A percentile compares a stretch with the other conserved stretches of the same genome.
These are phyloP conservation scores for Aphaenogaster ashmeadi DNA, from an alignment of 1,140 invertebrate genomes.

Conservation along the genomic window DNA sequence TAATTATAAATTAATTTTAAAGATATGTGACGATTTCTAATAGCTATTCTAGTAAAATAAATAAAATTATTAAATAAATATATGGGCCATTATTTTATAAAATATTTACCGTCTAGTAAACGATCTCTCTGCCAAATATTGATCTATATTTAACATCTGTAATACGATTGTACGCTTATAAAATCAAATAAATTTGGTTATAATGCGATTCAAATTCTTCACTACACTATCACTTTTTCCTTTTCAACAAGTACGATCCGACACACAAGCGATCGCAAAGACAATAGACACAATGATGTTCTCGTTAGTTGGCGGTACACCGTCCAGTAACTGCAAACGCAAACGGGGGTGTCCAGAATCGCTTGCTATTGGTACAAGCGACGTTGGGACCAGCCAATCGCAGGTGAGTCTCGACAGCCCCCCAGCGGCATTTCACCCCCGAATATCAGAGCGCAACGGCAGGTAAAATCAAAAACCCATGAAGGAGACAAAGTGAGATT, in stretches of 20 bases:
- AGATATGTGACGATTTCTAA: background rate
- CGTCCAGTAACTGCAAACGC: constrained; percentile 76
- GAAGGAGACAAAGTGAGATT: constrained; percentile 53
- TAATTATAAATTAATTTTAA: constrained; percentile 34
- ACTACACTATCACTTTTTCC: constrained; percentile 30
- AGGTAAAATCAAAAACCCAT: constrained; percentile 83
- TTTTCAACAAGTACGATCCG: constrained; percentile 73
- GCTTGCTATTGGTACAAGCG: constrained; percentile 83
- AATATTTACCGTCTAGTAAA: constrained; percentile 49
- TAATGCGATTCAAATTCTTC: background rate
- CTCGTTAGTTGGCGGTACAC: constrained; percentile 74
- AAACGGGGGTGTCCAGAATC: constrained; percentile 78
- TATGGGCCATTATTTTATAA: background rate
- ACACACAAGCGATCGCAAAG: constrained; percentile 78
- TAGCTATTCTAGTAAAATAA: background rate
- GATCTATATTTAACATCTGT: background rate
- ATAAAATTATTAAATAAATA: constrained; percentile 26
- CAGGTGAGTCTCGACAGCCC: constrained; percentile 70
- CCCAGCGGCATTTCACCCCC: constrained; percentile 78
- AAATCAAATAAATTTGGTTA: background rate
- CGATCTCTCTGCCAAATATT: constrained; percentile 1
- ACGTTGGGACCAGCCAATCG: constrained; percentile 79
- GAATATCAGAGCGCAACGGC: constrained; percentile 79
- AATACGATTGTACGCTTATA: background rate
- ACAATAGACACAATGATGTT: constrained; percentile 84